A percentile compares a stretch with the other conserved stretches of the same genome.
Conservation (phyloP, 2,888 invertebrate genomes). For the Lutraria lutraria region DNA sequence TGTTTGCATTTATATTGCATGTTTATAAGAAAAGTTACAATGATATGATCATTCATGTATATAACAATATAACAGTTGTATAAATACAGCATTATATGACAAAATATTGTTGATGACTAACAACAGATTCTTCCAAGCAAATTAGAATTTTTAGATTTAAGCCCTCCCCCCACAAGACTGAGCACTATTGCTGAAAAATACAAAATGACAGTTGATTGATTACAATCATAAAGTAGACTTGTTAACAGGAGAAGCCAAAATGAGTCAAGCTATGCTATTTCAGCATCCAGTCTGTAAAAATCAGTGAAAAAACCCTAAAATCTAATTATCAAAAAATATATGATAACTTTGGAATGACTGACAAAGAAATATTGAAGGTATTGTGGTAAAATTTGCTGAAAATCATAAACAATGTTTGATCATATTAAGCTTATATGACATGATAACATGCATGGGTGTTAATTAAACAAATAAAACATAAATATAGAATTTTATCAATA, state of each 20-base stretch:
- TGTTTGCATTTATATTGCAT: not conserved
- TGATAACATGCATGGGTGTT: not conserved
- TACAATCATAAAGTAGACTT: not conserved
- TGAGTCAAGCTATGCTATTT: not conserved
- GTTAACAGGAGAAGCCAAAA: not conserved
- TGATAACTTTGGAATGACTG: not conserved
- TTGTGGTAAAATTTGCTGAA: not conserved
- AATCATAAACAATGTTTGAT: not conserved
- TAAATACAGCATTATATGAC: not conserved
- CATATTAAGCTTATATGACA: not conserved
- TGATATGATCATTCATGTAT: not conserved
- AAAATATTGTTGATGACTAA: not conserved
- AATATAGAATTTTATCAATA: not conserved
- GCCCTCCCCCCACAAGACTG: too few species aligned
- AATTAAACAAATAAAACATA: conserved; percentile 9
- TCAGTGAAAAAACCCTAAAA: too few species aligned
- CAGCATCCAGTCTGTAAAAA: not conserved
- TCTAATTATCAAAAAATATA: too few species aligned
- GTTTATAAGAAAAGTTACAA: too few species aligned
- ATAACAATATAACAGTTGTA: not conserved
- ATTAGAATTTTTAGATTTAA: not conserved
- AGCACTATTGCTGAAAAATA: not conserved
- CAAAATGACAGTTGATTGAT: too few species aligned
- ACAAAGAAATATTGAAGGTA: not conserved
- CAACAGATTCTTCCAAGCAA: not conserved